Base-by-base conservation (phyloP, 2,797 vertebrate species). In the Schizopygopsis malacanthus region DNA sequence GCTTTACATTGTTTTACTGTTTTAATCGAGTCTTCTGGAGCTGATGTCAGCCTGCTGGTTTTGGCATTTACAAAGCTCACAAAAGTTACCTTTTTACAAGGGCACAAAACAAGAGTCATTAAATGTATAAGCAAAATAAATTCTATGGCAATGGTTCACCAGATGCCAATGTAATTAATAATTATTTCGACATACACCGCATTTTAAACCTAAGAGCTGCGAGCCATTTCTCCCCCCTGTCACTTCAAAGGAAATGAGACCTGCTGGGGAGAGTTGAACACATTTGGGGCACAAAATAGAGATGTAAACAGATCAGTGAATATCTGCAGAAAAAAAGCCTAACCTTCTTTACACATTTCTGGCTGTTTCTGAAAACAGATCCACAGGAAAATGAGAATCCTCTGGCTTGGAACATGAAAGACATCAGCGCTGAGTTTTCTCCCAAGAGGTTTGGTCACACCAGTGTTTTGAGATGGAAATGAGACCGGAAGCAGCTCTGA, bases 351-450 rank as follows among this genome's bases (percentile, higher is more conserved):
- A 70, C 82, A 50, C 77, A 65, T 85, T 90, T 89, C 87, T 81
- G 52, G 70, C 83, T 61, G 78, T 20, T 73, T 86, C 77, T 77
- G 85, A 79, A 87, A 72, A 65, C 69, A 79, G 80, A 89, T 91
- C 82, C 82, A 89, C 85, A 90, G 72, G 78, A 90, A 91, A 85
- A 82, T 77, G 85, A 86, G 84, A 88, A 70, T 87, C 70, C 72
- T 85, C 87, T 63, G 91, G 82, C 89, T 89, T 89, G n/a, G 67
- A 92, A 93, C 91, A 92, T 92, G 89, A 93, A 93, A 93, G 89
- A 88, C 87, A 92, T 90, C 86, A 86, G 84, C 78, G 88, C 90
- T 90, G 90, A 90, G 85, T 91, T 91, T 94, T 90, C 88, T 93
- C 90, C 91, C 91, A 65, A 54, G 85, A 87, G 91, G 89, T 91